phyloP scores from a whole-genome alignment of 1,140 invertebrate species.

The Thaumatotibia leucotreta region DNA sequence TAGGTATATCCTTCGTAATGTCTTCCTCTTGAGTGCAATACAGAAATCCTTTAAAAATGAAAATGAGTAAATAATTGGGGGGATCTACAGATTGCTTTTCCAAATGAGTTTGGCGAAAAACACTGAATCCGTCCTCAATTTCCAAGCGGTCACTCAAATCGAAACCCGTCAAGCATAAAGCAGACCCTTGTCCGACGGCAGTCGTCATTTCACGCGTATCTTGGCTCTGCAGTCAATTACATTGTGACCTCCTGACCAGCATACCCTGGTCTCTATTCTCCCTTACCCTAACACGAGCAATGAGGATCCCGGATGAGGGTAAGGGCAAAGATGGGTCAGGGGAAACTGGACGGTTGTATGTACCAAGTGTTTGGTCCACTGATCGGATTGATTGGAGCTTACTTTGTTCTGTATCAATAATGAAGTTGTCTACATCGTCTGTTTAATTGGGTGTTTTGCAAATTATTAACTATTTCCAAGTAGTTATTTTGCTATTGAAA shows the following conservation, averaged over 20 bases:
- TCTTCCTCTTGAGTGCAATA: no score
- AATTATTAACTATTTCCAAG: not conserved
- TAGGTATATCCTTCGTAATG: no score
- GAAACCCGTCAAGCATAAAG: conserved; percentile 43
- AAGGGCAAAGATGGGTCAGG: conserved; percentile 26
- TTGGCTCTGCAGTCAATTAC: conserved; percentile 63
- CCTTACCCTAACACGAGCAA: conserved; percentile 17
- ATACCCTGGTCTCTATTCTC: not conserved
- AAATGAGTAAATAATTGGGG: no score
- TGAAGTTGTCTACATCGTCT: conserved; percentile 35
- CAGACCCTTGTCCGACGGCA: conserved; percentile 60
- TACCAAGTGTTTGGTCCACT: conserved; percentile 58
- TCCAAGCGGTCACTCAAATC: conserved; percentile 28
- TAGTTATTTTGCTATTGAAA: not conserved
- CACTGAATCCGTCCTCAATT: not conserved
- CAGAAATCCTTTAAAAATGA: no score
- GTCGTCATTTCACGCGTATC: conserved; percentile 68
- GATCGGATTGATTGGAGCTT: conserved; percentile 58
- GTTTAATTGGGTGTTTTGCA: not conserved
- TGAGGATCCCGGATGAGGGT: not conserved
- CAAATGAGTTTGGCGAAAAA: not conserved
- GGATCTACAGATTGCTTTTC: not conserved
- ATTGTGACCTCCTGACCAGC: conserved; percentile 49
- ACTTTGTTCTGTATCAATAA: conserved; percentile 54
- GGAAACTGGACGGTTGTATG: conserved; percentile 31